A percentile compares a stretch with the other conserved stretches of the same genome.
phyloP scores from a whole-genome alignment of 2,888 invertebrate genomes.

The Opisthograptis luteolata region DNA sequence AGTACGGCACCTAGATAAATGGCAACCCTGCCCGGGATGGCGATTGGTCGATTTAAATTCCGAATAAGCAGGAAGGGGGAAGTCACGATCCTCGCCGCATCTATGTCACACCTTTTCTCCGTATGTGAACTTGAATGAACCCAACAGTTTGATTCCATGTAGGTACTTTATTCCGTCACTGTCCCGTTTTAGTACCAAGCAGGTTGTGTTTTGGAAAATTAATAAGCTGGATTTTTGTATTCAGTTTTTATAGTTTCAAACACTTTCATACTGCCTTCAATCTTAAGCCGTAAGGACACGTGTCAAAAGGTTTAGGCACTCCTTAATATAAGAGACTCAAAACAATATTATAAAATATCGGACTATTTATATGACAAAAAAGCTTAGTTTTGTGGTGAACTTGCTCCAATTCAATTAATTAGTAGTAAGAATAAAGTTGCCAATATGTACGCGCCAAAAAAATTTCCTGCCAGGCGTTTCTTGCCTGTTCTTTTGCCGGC shows the following conservation, averaged over 20 bases:
- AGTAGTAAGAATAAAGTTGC: no score
- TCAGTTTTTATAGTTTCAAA: no score
- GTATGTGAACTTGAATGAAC: constrained; percentile 79
- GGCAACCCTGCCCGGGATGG: constrained; percentile 57
- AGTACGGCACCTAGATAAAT: constrained; percentile 2
- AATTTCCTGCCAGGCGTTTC: no score
- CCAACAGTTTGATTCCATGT: constrained; percentile 50
- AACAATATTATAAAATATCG: no score
- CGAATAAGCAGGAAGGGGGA: constrained; percentile 82
- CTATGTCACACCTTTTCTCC: constrained; percentile 82
- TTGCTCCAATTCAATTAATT: no score
- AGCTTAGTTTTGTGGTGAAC: no score
- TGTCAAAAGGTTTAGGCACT: no score
- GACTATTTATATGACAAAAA: no score
- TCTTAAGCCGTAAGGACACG: no score
- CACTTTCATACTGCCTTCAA: background rate
- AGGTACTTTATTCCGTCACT: constrained; percentile 51
- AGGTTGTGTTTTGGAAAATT: constrained; percentile 24
- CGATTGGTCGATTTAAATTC: constrained; percentile 81
- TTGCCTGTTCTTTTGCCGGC: no score
- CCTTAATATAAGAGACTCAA: no score
- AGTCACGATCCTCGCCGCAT: constrained; percentile 74
- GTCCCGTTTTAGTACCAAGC: constrained; percentile 42
- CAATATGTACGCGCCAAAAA: no score
- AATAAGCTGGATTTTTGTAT: constrained; percentile 3